Evolutionary conservation across 2,797 vertebrate species (phyloP), one percentile per base, ranked within the genome.

Genomic region (Xerus rutilus): DNA sequence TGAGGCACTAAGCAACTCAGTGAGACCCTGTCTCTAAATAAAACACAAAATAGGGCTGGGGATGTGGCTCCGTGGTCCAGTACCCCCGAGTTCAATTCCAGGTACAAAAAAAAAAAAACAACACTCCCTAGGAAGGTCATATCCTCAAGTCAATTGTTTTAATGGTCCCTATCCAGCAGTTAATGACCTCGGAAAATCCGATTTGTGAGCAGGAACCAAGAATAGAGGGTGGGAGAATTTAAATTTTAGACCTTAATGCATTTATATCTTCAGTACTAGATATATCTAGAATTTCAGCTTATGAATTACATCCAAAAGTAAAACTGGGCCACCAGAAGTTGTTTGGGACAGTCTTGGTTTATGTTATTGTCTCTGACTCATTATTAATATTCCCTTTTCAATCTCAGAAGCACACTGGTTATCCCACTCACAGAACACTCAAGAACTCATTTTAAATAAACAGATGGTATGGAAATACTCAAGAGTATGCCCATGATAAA

Each of bases 301-400:
- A 83, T 20, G 47, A 78, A 86, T 17, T 35, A 73, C 43, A 89
- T 52, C 57, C 6, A 15, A 30, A 89, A 74, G 5, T 35, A 49
- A 95, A 93, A 74, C 45, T 78, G 21, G n/a, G 62, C 35, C 86
- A 96, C 28, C 32, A 43, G 52, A 92, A 84, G 35, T 87, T 64
- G 18, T 78, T 89, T 65, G 35, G 54, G 28, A 25, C 3, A 39
- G 15, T 70, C 32, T 17, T 79, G 23, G 28, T 79, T 92, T 84
- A 35, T 54, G 18, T 90, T 52, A 15, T n/a, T 70, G 11, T 76
- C 28, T 64, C 25, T 45, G 18, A 88, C 17, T 83, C 39, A 49
- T 30, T 88, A 49, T 43, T 59, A 85, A 57, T 15, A 91, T 17
- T 1, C 28, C n/a, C 28, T 54, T 62, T 76, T 72, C 30, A 49